Evolutionary conservation across 2,888 invertebrate genomes (phyloP), one percentile per base, ranked within the genome.

Genomic region (Himalopsyche anomala): DNA sequence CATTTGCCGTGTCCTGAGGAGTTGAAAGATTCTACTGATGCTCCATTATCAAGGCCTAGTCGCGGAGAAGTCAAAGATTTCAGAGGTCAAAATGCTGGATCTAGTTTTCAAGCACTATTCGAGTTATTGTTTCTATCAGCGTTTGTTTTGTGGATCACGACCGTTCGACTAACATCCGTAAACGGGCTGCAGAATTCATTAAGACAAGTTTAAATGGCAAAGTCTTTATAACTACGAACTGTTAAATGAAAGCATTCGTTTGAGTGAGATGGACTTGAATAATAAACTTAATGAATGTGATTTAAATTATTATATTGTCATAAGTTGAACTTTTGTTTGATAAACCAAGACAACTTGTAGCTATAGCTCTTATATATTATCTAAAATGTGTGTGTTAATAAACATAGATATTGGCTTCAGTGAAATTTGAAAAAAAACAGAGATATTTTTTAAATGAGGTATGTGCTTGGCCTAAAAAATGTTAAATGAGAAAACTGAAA

Each of bases 1-100:
- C 91, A 92, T 84, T 90, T 95, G 85, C 95, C 95, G 36, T 95
- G 95, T 90, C 94, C 95, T 84, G 94, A 94, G 88, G 94, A 94
- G 83, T 91, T 94, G n/a, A 94, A 94, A 89, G 94, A 94, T 89
- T 94, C 94, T 81, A 95, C 95, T 36, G 95, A 94, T 40, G 87
- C 88, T 8, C 88, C 88, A 6, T 83, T 88, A 17, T 86, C 87
- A 40, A 87, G 88, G 45, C 88, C 88, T 3, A 88, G 88, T 69
- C 84, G 88, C 5, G 88, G 87, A 8, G 88, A 87, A 74, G 88
- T 88, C n/a, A 88, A 88, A 56, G 88, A 88, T 62, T 86, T 87
- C 82, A 82, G 88, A 84, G 87, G 87, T 28, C 28, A 84, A 12
- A 86, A 69, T 62, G 38, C 80, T 62, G 86, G 83, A 0, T 74